Conservation (phyloP, 2,113 vertebrate genomes). For the Diphyllodes magnificus region DNA sequence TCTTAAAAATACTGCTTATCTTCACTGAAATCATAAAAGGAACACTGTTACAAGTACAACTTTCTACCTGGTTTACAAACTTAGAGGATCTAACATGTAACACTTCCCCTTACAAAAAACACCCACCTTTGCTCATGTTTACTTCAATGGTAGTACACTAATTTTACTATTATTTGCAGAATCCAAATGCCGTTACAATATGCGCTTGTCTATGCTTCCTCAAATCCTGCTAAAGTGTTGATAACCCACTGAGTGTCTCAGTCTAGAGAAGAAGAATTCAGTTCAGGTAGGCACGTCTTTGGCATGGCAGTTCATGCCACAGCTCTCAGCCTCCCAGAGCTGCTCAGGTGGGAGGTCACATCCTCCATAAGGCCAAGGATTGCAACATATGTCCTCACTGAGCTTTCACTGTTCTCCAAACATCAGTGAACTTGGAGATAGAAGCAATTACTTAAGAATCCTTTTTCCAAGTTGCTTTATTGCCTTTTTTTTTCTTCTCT, state of each 20-base stretch:
- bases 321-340: neutral
- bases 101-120: neutral
- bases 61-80: neutral
- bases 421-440: neutral
- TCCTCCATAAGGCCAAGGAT: fast-evolving
- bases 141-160: neutral
- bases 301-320: fast-evolving
- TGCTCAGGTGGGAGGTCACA: fast-evolving
- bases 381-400: neutral
- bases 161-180: neutral
- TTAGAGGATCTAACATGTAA: neutral
- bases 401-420: neutral
- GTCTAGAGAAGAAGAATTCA: neutral
- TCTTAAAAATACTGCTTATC: neutral
- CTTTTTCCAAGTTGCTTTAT: neutral
- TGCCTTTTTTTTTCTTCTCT: neutral
- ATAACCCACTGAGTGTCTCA: neutral
- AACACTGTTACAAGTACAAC: neutral
- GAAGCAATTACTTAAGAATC: neutral
- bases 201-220: neutral
- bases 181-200: neutral
- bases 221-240: neutral
- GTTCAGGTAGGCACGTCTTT: too few species aligned
- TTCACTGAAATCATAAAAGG: neutral
- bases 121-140: neutral